Evolutionary conservation across 2,888 invertebrate genomes (phyloP).

Genomic region (Andrena bucephala): DNA sequence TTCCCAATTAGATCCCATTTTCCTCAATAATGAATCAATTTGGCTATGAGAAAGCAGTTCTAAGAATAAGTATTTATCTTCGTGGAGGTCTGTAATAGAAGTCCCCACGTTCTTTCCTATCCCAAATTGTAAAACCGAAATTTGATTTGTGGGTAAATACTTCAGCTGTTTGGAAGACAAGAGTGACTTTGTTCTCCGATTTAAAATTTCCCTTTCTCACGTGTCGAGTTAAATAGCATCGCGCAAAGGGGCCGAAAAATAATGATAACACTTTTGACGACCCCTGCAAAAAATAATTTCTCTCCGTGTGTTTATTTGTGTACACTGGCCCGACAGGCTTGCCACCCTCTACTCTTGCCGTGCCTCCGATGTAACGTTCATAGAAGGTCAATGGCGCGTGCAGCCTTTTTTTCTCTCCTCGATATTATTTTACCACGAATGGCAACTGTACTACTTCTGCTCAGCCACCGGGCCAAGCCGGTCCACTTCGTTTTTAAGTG

Average conservation of each 20-base stretch:
- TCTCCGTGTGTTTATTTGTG: constrained; percentile 59
- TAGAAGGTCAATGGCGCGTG: constrained; percentile 79
- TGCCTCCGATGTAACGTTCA: constrained; percentile 47
- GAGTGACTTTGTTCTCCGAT: not conserved
- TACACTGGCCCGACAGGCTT: constrained; percentile 42
- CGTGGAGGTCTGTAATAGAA: too few species aligned
- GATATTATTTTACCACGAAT: constrained; percentile 80
- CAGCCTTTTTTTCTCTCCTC: constrained; percentile 69
- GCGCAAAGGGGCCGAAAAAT: not conserved
- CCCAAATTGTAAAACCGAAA: too few species aligned
- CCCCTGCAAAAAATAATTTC: constrained; percentile 44
- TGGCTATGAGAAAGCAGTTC: too few species aligned
- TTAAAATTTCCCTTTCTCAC: not conserved
- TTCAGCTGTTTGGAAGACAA: not conserved
- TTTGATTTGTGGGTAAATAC: too few species aligned
- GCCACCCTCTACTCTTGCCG: constrained; percentile 49
- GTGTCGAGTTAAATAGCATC: too few species aligned
- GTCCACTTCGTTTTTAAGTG: constrained; percentile 82
- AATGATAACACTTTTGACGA: constrained; percentile 28
- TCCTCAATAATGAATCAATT: not conserved
- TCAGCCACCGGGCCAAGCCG: constrained; percentile 67
- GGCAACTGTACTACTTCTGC: constrained; percentile 80
- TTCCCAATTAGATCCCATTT: not conserved
- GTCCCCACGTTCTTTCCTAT: too few species aligned
- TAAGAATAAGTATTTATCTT: too few species aligned